Base-by-base conservation (phyloP, 2,888 invertebrate species). In the Esperia sulphurella region DNA sequence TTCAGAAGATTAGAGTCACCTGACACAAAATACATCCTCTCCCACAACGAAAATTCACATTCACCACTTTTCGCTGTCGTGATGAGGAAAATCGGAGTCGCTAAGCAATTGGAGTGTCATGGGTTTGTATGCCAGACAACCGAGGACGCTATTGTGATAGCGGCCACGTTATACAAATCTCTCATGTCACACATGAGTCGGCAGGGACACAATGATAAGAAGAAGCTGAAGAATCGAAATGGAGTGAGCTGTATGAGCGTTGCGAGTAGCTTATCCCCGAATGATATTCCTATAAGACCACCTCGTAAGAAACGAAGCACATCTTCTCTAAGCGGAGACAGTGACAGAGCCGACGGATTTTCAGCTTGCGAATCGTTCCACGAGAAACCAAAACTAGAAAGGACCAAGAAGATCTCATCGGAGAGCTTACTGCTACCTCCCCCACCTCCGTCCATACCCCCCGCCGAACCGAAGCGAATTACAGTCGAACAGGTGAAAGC, bases 141-240 rank as follows among this genome's bases (percentile, higher is more conserved):
- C 31, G 96, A 97, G 84, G 97, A 97, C 80, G 97, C 97, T 54
- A 95, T 97, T 37, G 96, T 96, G 0, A 95, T 97, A 63, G 97
- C 97, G 10, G 97, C 97, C 42, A 97, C 96, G 55, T 90, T 97
- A 59, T 97, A 97, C 84, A 95, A 96, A 83, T 96, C 96, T 33
- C 90, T 97, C 48, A 94, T 97, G 90, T 93, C 95, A 52, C 95
- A 95, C 70, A 94, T 95, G 91, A 93, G 93, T 75, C 90, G 91
- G 51, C 89, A 88, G 59, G 86, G 86, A 53, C 86, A 87, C 61
- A 68, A 58, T 58, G 84, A 87, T 59, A 92, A 84, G 61, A 92
- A 91, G 65, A 92, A 91, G 63, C 92, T 91, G 14, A 94, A 91
- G 71, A 95, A 92, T 71, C 91, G 90, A 76, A 94, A 95, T 60